Evolutionary conservation across 2,888 invertebrate species (phyloP), one percentile per base, ranked within the genome.

Genomic region (Capitulum mitella): DNA sequence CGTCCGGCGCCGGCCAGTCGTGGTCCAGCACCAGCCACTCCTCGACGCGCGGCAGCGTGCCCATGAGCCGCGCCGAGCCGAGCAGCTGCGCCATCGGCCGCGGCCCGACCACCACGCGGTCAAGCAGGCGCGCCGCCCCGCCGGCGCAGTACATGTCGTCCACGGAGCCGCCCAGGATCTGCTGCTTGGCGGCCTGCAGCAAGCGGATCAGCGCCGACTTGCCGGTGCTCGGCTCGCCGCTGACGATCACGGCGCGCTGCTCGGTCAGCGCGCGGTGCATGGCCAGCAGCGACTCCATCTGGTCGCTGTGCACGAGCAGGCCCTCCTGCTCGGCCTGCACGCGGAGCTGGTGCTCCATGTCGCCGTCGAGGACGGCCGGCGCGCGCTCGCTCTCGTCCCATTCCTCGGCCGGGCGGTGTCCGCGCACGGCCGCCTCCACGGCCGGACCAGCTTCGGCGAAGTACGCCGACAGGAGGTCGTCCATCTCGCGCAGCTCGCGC

Each of bases 11-110:
- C 37, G 26, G 37, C 70, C 70, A 70, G 70, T 40, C 70, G 70
- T 70, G 70, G 29, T 70, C 70, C 5, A 70, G 37, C 22, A 70
- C 37, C 16, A 70, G 70, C 70, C 70, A 70, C 70, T 70, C 70
- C 40, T 70, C 70, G 26, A 70, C 40, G 14, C 19, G 37, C 0
- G 70, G 70, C 37, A 70, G 70, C 22, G 70, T 70, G 37, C 70
- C 70, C 70, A 70, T 70, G 40, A 70, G 29, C 19, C 37, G 37
- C 1, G 70, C 70, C 1, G 70, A 37, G 5, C 5, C 26, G 0
- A 40, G 26, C 70, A 70, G 40, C 10, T 37, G 37, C 19, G 34
- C 37, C 26, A 70, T 37, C 3, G 40, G 37, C 3, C 70, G 37
- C 26, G 70, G 70, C 1, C 70, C 70, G 1, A 70, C 70, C 70